Evolutionary conservation across 2,797 vertebrate genomes (phyloP).

Genomic region (Lates japonicus): DNA sequence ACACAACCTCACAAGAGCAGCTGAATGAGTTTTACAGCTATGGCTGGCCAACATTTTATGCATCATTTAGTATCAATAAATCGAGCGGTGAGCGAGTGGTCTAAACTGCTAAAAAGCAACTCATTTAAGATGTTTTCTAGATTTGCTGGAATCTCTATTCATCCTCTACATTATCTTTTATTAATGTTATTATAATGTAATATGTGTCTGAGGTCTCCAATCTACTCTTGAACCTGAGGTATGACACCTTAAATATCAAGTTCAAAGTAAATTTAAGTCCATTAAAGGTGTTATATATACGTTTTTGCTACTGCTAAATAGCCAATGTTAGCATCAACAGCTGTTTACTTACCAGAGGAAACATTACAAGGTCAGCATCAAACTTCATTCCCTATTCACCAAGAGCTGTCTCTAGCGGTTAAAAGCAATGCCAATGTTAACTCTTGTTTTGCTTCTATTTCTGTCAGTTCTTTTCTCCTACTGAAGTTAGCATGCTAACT

Average conservation of each 20-base stretch:
- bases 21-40: slow-evolving; percentile 44
- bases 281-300: too few species aligned
- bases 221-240: background rate
- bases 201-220: background rate
- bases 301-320: too few species aligned
- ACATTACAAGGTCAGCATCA: too few species aligned
- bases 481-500: too few species aligned
- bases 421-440: too few species aligned
- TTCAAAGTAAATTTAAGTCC: slow-evolving; percentile 12
- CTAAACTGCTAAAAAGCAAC: slow-evolving; percentile 1
- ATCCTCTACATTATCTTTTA: background rate
- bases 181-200: background rate
- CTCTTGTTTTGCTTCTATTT: too few species aligned
- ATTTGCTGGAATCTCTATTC: background rate
- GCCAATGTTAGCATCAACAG: too few species aligned
- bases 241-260: slow-evolving; percentile 30
- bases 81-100: slow-evolving; percentile 4
- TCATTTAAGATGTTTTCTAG: background rate
- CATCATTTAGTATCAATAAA: slow-evolving; percentile 57
- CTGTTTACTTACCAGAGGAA: too few species aligned
- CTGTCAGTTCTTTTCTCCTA: too few species aligned
- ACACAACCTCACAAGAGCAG: slow-evolving; percentile 39
- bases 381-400: too few species aligned
- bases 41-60: slow-evolving; percentile 43
- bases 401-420: too few species aligned